These are phyloP conservation scores for Drosophila yooni DNA, from an alignment of 2,888 invertebrate genomes.

Conservation along the genomic window DNA sequence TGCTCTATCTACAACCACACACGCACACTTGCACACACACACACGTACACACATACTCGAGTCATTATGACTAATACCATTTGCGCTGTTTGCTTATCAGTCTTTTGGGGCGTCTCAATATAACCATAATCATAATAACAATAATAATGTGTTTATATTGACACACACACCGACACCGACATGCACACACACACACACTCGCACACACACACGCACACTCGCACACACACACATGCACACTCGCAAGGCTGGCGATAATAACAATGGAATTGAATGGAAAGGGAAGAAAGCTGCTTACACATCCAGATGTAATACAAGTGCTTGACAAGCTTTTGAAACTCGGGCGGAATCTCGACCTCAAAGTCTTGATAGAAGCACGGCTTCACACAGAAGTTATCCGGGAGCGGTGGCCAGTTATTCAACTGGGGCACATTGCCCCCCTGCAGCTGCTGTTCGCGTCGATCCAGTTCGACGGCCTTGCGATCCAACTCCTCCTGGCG, in stretches of 20 bases:
- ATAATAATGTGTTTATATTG: background rate
- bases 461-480: constrained; percentile 94
- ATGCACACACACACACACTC: background rate
- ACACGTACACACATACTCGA: background rate
- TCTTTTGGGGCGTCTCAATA: constrained; percentile 22
- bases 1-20: background rate
- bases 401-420: constrained; percentile 99
- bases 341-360: constrained; percentile 98
- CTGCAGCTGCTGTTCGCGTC: constrained; percentile 94
- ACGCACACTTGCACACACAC: background rate
- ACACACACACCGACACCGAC: background rate
- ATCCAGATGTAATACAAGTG: constrained; percentile 98
- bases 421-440: constrained; percentile 88
- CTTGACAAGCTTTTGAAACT: constrained; percentile 98
- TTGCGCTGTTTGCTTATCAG: constrained; percentile 33
- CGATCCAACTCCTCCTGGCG: constrained; percentile 95
- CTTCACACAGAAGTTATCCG: constrained; percentile 95
- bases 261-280: background rate
- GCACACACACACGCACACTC: background rate
- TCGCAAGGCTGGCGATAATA: background rate
- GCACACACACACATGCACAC: background rate
- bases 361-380: constrained; percentile 99
- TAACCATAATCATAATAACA: constrained; percentile 9
- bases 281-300: constrained; percentile 89
- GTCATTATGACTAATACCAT: constrained; percentile 57